These are phyloP conservation scores for Halichoeres trimaculatus DNA, from an alignment of 2,113 vertebrate genomes.

Conservation along the genomic window DNA sequence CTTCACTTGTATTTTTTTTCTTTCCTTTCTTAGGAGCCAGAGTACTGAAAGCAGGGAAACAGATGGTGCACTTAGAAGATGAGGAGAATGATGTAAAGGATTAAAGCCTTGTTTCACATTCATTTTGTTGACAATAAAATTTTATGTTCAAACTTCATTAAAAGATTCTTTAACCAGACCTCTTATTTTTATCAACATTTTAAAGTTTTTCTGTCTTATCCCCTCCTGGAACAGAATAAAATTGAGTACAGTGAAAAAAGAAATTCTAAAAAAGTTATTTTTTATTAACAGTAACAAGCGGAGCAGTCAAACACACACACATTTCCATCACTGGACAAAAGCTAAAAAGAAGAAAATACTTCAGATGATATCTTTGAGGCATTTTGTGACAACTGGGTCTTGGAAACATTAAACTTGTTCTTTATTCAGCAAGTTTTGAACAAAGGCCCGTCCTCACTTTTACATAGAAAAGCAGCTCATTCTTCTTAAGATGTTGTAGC, in stretches of 20 bases:
- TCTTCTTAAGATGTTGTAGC: neutral
- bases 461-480: neutral
- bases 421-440: neutral
- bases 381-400: neutral
- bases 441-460: neutral
- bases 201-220: too few species aligned
- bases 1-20: too few species aligned
- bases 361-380: neutral
- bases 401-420: neutral
- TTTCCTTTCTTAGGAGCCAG: slow-evolving; percentile 82
- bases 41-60: slow-evolving; percentile 83
- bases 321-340: too few species aligned
- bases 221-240: too few species aligned
- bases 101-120: slow-evolving; percentile 4
- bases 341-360: too few species aligned
- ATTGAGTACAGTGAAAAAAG: too few species aligned
- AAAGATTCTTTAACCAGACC: neutral
- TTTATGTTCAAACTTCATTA: neutral
- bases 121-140: slow-evolving; percentile 2
- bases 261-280: neutral
- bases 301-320: neutral
- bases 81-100: slow-evolving; percentile 85
- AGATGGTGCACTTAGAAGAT: slow-evolving; percentile 87
- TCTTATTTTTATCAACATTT: too few species aligned
- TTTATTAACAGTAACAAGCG: neutral